Evolutionary conservation across 2,113 vertebrate species (phyloP).

Genomic region (Dasyornis broadbenti): DNA sequence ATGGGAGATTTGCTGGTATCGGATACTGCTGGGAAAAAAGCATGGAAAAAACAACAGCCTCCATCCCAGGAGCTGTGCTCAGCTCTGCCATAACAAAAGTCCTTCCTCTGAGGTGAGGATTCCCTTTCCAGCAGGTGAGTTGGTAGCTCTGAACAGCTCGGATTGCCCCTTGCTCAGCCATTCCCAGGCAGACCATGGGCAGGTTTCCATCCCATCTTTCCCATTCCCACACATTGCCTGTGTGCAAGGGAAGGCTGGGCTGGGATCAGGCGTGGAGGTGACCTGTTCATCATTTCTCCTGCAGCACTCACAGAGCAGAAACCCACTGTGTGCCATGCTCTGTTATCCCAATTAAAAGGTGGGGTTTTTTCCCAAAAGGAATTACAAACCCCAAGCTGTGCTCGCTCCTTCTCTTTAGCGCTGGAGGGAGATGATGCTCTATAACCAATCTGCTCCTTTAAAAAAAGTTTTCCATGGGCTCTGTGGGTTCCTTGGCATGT

Average conservation of each 20-base stretch:
- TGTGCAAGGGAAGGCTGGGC: background rate
- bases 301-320: background rate
- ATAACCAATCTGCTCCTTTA: background rate
- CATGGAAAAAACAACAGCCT: background rate
- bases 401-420: background rate
- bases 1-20: background rate
- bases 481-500: background rate
- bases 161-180: background rate
- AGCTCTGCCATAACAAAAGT: background rate
- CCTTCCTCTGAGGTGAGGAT: background rate
- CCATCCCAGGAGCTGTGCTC: background rate
- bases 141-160: background rate
- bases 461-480: background rate
- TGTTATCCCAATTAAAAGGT: background rate
- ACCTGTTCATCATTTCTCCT: background rate
- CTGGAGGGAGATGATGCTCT: background rate
- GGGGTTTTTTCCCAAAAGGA: background rate
- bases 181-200: background rate
- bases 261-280: background rate
- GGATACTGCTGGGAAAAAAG: background rate
- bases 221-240: background rate
- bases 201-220: background rate
- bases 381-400: background rate
- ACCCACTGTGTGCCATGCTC: fast-evolving
- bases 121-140: background rate